Percentiles rank a stretch among this genome's conserved stretches.
Evolutionary conservation across 2,797 vertebrate species (phyloP).

Genomic region (Gymnocypris eckloni): DNA sequence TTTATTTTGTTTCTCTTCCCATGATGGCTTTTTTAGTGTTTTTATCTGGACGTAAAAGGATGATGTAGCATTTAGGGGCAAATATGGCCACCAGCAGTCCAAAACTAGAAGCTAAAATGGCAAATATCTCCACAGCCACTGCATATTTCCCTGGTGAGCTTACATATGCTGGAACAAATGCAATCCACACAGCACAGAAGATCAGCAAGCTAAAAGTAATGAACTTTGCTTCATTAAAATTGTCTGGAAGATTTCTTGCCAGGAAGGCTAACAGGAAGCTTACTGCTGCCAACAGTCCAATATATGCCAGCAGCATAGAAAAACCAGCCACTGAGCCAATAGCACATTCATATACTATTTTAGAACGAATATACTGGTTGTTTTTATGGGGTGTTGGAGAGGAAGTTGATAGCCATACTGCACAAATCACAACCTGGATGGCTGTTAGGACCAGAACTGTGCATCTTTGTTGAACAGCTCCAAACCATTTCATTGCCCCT

Average conservation of each 20-base stretch:
- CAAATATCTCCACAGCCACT: conserved; percentile 57
- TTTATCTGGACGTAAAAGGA: conserved; percentile 55
- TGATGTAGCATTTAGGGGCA: conserved; percentile 53
- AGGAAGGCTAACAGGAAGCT: no score
- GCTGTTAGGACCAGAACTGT: no score
- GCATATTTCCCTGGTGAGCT: conserved; percentile 53
- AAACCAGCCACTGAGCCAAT: conserved; percentile 57
- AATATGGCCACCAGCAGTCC: no score
- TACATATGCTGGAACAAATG: conserved; percentile 66
- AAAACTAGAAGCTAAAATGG: not conserved
- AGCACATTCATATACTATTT: no score
- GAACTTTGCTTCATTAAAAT: no score
- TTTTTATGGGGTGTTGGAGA: no score
- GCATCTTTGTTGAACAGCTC: conserved; percentile 53
- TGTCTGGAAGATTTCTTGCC: no score
- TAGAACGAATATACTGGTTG: no score
- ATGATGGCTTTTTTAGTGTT: conserved; percentile 62
- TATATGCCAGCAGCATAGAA: conserved; percentile 70
- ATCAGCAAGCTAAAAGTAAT: conserved; percentile 46
- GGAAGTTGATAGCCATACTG: no score
- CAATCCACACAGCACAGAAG: conserved; percentile 67
- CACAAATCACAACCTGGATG: no score
- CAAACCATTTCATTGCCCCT: conserved; percentile 69
- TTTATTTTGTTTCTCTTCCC: conserved; percentile 38
- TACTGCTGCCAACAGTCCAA: conserved; percentile 63